Evolutionary conservation across 1,140 invertebrate genomes (phyloP).

Genomic region (Eufriesea mexicana): DNA sequence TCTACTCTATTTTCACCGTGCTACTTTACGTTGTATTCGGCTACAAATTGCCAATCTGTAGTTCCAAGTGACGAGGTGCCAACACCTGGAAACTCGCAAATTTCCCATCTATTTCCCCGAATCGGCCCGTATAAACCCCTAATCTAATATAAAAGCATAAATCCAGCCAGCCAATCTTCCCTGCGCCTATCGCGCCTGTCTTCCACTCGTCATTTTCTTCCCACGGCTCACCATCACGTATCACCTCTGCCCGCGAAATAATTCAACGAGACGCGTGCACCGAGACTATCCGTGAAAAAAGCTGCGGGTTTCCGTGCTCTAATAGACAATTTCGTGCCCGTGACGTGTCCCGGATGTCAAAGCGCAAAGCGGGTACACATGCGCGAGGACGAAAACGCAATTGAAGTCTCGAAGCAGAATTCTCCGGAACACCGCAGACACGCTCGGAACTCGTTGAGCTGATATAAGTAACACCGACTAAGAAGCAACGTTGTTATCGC

Average conservation of each 20-base stretch:
- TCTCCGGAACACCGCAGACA: background rate
- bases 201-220: no score
- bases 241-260: background rate
- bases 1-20: no score
- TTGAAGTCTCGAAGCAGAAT: background rate
- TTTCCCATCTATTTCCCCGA: no score
- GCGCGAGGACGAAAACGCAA: constrained; percentile 22
- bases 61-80: no score
- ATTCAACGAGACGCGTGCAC: background rate
- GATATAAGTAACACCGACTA: constrained; percentile 39
- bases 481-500: constrained; percentile 47
- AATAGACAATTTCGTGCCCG: background rate
- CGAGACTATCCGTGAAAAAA: background rate
- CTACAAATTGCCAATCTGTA: no score
- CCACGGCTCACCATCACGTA: background rate
- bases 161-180: no score
- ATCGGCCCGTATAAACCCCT: no score
- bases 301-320: background rate
- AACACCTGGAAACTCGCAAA: no score
- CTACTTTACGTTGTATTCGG: no score
- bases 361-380: background rate
- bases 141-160: no score
- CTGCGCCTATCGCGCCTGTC: no score
- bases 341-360: background rate
- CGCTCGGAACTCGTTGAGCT: background rate